Percentiles rank a stretch among this genome's conserved stretches.
Conservation (phyloP, 2,888 invertebrate genomes). For the Aleiodes alternator region DNA sequence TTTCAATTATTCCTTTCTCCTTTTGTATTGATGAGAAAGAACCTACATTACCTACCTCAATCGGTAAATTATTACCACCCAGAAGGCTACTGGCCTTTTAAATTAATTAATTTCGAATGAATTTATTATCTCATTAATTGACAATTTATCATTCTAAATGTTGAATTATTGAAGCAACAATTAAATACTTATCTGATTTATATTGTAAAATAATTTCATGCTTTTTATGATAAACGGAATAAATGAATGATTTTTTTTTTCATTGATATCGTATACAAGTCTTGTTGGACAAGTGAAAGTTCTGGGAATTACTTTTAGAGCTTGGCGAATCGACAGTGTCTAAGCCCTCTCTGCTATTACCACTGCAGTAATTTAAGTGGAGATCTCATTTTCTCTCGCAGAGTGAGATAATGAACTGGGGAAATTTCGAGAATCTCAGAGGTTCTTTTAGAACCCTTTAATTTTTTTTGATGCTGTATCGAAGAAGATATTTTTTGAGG, state of each 20-base stretch:
- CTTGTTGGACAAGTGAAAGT: conserved; percentile 32
- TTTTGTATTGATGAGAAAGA: not conserved
- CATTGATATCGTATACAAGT: not conserved
- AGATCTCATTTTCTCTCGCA: conserved; percentile 38
- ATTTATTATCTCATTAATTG: conserved; percentile 18
- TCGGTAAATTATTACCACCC: not conserved
- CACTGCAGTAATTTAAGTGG: not conserved
- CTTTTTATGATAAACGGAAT: no score
- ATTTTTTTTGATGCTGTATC: no score
- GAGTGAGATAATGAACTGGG: conserved; percentile 31
- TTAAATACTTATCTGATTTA: not conserved
- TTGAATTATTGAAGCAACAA: not conserved
- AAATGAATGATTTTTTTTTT: no score
- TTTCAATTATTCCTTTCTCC: not conserved
- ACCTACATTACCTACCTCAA: conserved; percentile 24
- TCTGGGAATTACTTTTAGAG: conserved; percentile 12
- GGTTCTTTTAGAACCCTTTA: no score
- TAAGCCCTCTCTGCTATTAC: not conserved
- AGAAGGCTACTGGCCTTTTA: not conserved
- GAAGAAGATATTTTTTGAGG: no score
- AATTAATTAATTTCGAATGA: conserved; percentile 12
- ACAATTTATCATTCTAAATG: not conserved
- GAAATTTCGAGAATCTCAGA: not conserved
- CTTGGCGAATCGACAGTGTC: conserved; percentile 22
- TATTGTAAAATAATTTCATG: no score